phyloP scores from a whole-genome alignment of 2,797 vertebrate genomes.

The Linurgus olivaceus region DNA sequence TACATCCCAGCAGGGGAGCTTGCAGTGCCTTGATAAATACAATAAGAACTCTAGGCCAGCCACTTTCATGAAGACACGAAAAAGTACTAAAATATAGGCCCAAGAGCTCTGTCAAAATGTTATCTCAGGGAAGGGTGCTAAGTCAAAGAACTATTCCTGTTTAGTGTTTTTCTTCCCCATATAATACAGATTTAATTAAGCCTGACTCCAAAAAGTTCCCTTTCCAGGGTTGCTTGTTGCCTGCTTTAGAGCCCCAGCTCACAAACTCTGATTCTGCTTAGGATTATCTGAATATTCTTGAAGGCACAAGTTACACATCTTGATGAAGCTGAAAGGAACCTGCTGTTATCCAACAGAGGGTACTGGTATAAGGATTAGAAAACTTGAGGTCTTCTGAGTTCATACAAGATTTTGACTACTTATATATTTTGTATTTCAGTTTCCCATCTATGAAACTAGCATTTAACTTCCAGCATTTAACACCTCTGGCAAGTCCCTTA shows the following conservation, averaged over 20 bases:
- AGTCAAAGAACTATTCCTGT: not conserved
- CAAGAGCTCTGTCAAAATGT: not conserved
- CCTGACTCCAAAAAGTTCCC: not conserved
- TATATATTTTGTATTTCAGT: not conserved
- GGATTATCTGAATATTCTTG: not conserved
- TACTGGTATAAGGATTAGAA: not conserved
- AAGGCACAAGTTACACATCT: not conserved
- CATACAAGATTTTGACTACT: not conserved
- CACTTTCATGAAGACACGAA: not conserved
- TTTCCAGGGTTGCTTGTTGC: not conserved
- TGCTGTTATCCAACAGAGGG: not conserved
- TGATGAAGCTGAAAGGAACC: not conserved
- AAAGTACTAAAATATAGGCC: not conserved
- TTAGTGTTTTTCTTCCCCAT: not conserved
- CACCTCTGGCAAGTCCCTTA: not conserved
- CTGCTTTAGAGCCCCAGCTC: not conserved
- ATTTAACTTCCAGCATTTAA: not conserved
- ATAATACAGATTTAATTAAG: not conserved
- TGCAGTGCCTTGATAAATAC: not conserved
- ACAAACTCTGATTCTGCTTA: not conserved
- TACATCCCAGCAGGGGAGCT: not conserved
- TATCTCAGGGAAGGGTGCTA: not conserved
- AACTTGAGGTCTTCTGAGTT: not conserved
- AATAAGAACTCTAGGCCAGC: not conserved
- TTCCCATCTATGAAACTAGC: not conserved